Conservation (phyloP, 2,888 invertebrate species). For the Pomacea canaliculata region DNA sequence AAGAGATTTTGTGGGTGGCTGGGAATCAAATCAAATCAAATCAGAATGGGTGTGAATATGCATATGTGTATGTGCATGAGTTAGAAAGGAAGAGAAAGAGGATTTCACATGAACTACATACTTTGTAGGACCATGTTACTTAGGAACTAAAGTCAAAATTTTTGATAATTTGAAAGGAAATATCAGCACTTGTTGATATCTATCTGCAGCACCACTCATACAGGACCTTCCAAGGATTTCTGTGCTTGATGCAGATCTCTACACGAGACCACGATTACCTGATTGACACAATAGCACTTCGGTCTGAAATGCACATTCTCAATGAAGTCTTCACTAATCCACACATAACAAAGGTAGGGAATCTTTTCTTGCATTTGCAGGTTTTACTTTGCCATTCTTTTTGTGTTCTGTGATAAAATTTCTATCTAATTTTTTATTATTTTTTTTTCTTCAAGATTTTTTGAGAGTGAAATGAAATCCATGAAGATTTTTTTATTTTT, state of each 20-base stretch:
- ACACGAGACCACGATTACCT: constrained; percentile 84
- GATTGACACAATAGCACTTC: constrained; percentile 86
- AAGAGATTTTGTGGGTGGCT: no score
- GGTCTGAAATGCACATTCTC: constrained; percentile 84
- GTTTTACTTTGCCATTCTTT: neutral
- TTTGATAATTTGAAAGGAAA: no score
- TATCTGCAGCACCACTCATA: constrained; percentile 85
- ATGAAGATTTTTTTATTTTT: no score
- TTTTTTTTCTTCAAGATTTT: no score
- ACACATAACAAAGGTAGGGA: constrained; percentile 84
- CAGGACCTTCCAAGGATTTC: constrained; percentile 88
- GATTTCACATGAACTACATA: no score
- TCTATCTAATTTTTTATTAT: no score
- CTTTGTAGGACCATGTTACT: no score
- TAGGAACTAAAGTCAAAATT: no score
- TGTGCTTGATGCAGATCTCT: constrained; percentile 95
- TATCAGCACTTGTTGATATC: no score
- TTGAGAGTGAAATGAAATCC: no score
- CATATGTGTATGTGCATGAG: neutral
- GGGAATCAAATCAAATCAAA: neutral
- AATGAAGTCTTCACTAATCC: constrained; percentile 93
- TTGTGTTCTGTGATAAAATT: neutral
- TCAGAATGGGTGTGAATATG: neutral
- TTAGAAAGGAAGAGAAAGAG: neutral
- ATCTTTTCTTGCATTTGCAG: neutral